phyloP scores from a whole-genome alignment of 2,888 invertebrate species.

The Agrotis puta region DNA sequence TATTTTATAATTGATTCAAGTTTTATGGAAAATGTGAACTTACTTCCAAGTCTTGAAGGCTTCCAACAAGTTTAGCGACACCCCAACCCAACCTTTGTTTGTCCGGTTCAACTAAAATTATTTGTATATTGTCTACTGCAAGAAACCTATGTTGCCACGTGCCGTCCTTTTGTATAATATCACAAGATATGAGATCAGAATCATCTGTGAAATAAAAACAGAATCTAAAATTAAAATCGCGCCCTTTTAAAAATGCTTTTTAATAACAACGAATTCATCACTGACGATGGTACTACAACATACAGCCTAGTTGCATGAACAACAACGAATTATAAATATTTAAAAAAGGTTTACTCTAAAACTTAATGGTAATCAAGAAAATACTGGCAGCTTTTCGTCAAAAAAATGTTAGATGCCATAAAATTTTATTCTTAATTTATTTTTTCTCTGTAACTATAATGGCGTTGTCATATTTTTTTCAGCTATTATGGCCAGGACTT shows the following conservation, averaged over 20 bases:
- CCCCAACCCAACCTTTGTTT: slow-evolving; percentile 98
- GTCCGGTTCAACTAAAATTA: slow-evolving; percentile 99
- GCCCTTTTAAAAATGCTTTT: slow-evolving; percentile 1
- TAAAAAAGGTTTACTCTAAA: not conserved
- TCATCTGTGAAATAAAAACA: slow-evolving; percentile 93
- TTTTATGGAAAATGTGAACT: slow-evolving; percentile 42
- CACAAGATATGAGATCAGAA: slow-evolving; percentile 99
- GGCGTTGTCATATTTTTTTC: not conserved
- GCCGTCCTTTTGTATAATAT: slow-evolving; percentile 97
- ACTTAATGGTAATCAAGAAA: not conserved
- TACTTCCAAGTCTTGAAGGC: slow-evolving; percentile 98
- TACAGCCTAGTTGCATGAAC: not conserved
- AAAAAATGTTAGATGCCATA: slow-evolving; percentile 22
- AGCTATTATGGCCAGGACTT: not conserved
- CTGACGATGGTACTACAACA: not conserved
- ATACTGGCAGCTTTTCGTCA: not conserved
- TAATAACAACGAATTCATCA: not conserved
- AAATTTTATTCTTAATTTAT: slow-evolving; percentile 25
- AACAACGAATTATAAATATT: not conserved
- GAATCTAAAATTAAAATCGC: not conserved
- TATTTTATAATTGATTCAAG: not conserved
- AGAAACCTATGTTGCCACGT: slow-evolving; percentile 98
- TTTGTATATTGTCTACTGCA: slow-evolving; percentile 98
- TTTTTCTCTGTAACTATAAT: slow-evolving; percentile 4
- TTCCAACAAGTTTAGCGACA: slow-evolving; percentile 98